These are phyloP conservation scores for Drosophila meridionalis DNA, from an alignment of 2,888 invertebrate genomes.

Conservation along the genomic window DNA sequence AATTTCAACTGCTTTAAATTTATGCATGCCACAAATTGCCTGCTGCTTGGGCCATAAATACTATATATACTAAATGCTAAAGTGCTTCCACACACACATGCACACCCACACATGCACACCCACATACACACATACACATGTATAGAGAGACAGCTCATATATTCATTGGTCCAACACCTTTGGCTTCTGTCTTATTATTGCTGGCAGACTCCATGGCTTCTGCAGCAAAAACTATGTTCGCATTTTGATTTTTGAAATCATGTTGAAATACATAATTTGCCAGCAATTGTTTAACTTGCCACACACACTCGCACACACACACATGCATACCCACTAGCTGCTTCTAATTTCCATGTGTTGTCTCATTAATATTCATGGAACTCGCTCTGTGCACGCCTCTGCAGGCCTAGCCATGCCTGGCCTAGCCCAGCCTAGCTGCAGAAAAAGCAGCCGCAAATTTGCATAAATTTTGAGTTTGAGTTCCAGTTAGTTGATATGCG, in stretches of 20 bases:
- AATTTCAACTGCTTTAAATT: constrained; percentile 71
- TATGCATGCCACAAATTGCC: constrained; percentile 62
- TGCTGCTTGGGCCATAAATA: constrained; percentile 49
- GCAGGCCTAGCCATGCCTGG: constrained; percentile 27
- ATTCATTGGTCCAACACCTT: constrained; percentile 69
- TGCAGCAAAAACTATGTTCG: constrained; percentile 42
- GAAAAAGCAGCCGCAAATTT: constrained; percentile 63
- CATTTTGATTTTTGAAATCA: constrained; percentile 69
- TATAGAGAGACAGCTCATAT: constrained; percentile 29
- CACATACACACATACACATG: too few relatives aligned
- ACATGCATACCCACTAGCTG: background rate
- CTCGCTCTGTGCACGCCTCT: constrained; percentile 33
- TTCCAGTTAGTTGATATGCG: constrained; percentile 23
- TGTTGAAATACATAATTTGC: constrained; percentile 56
- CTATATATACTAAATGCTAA: constrained; percentile 10
- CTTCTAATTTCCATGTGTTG: constrained; percentile 75
- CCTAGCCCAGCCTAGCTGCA: constrained; percentile 9
- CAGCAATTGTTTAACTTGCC: constrained; percentile 52
- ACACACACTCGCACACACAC: constrained; percentile 33
- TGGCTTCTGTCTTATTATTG: constrained; percentile 52
- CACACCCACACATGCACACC: background rate
- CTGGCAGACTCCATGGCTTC: constrained; percentile 21
- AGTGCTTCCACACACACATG: constrained; percentile 1
- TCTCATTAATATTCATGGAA: constrained; percentile 74
- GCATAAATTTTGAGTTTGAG: constrained; percentile 61